These are phyloP conservation scores for Drosophila albomicans DNA, from an alignment of 1,140 invertebrate genomes.

Conservation along the genomic window DNA sequence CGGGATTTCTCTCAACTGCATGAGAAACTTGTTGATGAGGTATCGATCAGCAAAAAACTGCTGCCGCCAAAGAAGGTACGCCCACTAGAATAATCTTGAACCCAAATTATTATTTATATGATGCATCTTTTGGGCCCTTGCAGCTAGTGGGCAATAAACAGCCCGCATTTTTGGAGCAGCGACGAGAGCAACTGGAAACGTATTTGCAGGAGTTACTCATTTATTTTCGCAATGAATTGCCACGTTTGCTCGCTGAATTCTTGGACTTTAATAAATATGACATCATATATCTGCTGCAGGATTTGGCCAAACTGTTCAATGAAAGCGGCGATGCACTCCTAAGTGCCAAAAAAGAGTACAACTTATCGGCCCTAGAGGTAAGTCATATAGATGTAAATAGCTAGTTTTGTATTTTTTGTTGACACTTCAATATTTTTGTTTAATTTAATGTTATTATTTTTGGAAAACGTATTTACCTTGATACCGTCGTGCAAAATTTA, in stretches of 20 bases:
- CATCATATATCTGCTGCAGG: slow-evolving; percentile 92
- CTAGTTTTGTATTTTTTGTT: neutral
- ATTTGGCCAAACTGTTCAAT: slow-evolving; percentile 90
- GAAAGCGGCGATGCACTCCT: slow-evolving; percentile 89
- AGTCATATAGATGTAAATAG: slow-evolving; percentile 15
- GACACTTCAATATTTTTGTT: slow-evolving; percentile 15
- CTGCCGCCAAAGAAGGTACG: slow-evolving; percentile 95
- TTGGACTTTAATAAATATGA: slow-evolving; percentile 93
- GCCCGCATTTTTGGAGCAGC: slow-evolving; percentile 93
- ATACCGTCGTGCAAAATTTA: slow-evolving; percentile 52
- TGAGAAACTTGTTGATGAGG: slow-evolving; percentile 91
- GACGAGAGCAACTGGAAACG: slow-evolving; percentile 91
- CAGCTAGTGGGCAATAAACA: slow-evolving; percentile 89
- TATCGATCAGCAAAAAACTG: slow-evolving; percentile 92
- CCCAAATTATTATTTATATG: slow-evolving; percentile 47
- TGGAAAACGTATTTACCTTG: slow-evolving; percentile 1
- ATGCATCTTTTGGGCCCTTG: neutral
- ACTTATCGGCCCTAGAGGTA: slow-evolving; percentile 91
- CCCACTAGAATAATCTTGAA: slow-evolving; percentile 18
- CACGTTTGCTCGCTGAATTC: slow-evolving; percentile 91
- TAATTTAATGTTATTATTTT: slow-evolving; percentile 14
- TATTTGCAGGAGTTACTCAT: slow-evolving; percentile 92
- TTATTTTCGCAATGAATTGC: slow-evolving; percentile 88
- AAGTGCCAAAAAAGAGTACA: slow-evolving; percentile 87
- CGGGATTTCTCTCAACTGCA: slow-evolving; percentile 95